phyloP scores from a whole-genome alignment of 2,797 vertebrate species.

The Lithobates sylvaticus region DNA sequence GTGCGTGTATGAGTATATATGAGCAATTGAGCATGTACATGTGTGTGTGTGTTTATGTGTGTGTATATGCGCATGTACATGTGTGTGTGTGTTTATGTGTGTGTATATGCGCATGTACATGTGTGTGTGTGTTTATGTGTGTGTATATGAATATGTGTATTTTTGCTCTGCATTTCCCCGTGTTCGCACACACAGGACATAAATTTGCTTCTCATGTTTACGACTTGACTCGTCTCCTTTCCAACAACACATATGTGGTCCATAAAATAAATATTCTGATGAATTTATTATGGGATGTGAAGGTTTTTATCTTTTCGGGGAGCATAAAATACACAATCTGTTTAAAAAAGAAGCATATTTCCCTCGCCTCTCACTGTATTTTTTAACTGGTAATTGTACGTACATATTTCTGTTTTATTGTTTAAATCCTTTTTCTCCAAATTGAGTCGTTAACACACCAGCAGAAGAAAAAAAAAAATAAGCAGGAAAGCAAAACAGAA shows the following conservation, averaged over 20 bases:
- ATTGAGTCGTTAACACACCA: constrained; percentile 62
- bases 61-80: background rate
- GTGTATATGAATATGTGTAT: background rate
- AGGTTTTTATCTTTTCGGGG: constrained; percentile 57
- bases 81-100: background rate
- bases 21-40: too few species aligned
- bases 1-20: background rate
- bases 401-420: constrained; percentile 63
- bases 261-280: constrained; percentile 60
- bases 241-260: constrained; percentile 60
- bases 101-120: too few species aligned
- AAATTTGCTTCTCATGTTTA: constrained; percentile 54
- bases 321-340: constrained; percentile 59
- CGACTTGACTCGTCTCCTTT: constrained; percentile 39
- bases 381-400: constrained; percentile 62
- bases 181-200: constrained; percentile 37
- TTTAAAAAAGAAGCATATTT: constrained; percentile 60
- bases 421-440: constrained; percentile 62
- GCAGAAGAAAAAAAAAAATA: constrained; percentile 56
- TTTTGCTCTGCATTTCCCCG: background rate
- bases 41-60: too few species aligned
- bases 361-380: constrained; percentile 50
- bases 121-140: background rate
- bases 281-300: constrained; percentile 60
- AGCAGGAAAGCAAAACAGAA: constrained; percentile 56